Conservation (phyloP, 2,113 vertebrate species). For the Toxotes chatareus region DNA sequence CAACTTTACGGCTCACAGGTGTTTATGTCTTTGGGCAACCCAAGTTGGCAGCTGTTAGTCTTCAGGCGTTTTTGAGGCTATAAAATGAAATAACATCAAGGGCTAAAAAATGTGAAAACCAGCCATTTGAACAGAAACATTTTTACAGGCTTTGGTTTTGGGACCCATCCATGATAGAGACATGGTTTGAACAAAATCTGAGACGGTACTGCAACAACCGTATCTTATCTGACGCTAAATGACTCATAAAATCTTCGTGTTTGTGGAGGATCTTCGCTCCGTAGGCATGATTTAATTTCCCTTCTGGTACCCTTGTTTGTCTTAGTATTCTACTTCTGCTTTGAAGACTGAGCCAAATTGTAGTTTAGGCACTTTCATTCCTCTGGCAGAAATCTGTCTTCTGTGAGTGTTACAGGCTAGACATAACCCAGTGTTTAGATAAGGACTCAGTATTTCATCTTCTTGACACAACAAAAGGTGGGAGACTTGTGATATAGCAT, state of each 20-base stretch:
- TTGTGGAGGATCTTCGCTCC: background rate
- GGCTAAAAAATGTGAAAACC: too few species aligned
- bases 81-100: too few species aligned
- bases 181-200: too few species aligned
- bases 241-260: conserved; percentile 1
- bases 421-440: background rate
- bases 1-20: too few species aligned
- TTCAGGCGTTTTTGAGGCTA: too few species aligned
- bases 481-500: background rate
- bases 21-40: too few species aligned
- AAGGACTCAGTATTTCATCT: background rate
- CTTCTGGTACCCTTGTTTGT: background rate
- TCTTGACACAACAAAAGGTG: background rate
- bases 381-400: conserved; percentile 4
- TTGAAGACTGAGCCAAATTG: background rate
- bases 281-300: background rate
- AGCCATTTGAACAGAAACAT: too few species aligned
- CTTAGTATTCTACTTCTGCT: background rate
- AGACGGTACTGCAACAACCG: too few species aligned
- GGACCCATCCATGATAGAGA: too few species aligned
- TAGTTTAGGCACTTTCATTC: conserved; percentile 14
- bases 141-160: too few species aligned
- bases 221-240: too few species aligned
- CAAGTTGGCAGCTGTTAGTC: too few species aligned
- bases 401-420: background rate